A percentile compares a stretch with the other conserved stretches of the same genome.
phyloP scores from a whole-genome alignment of 2,888 invertebrate genomes.

The Synanthedon formicaeformis region DNA sequence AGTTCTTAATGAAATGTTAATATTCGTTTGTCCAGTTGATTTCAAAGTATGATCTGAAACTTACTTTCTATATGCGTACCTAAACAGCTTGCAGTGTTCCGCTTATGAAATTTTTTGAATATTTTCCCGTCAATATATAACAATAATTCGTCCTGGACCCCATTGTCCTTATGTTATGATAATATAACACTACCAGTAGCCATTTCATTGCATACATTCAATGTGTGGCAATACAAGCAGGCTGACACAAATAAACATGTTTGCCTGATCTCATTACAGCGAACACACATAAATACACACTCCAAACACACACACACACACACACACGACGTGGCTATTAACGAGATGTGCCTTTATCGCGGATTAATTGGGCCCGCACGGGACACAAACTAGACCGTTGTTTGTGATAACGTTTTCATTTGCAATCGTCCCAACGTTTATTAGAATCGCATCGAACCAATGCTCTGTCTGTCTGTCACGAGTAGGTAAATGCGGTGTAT shows the following conservation, averaged over 20 bases:
- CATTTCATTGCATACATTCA: background rate
- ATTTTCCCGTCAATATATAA: no score
- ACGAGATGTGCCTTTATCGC: slow-evolving; percentile 3
- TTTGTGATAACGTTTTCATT: background rate
- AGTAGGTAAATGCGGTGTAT: no score
- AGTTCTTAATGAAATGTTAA: no score
- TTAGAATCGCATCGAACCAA: background rate
- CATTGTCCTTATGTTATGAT: background rate
- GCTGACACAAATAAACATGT: slow-evolving; percentile 32
- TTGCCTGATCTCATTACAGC: slow-evolving; percentile 20
- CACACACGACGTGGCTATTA: slow-evolving; percentile 1
- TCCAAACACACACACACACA: background rate
- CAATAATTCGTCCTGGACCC: background rate
- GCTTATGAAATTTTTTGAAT: no score
- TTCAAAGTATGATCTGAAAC: no score
- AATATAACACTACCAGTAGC: background rate
- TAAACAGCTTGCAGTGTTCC: no score
- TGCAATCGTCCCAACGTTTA: background rate
- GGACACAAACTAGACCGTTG: background rate
- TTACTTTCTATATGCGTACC: no score
- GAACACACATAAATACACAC: background rate
- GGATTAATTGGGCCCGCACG: slow-evolving; percentile 1
- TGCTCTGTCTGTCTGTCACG: no score
- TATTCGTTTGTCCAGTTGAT: no score
- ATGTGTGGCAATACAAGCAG: slow-evolving; percentile 12